Evolutionary conservation across 2,113 vertebrate genomes (phyloP).

Genomic region (Peromyscus californicus): DNA sequence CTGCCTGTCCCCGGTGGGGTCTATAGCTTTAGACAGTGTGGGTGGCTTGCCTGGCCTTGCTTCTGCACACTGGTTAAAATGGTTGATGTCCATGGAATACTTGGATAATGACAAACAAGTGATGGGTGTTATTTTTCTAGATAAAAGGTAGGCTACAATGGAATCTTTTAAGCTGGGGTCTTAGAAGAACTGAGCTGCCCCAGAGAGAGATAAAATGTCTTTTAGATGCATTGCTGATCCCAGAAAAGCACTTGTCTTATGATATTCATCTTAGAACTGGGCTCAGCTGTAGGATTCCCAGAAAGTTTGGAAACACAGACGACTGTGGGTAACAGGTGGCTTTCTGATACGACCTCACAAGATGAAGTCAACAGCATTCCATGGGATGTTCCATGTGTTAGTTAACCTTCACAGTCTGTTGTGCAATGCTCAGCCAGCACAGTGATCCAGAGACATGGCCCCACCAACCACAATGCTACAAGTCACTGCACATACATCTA

Average conservation of each 20-base stretch:
- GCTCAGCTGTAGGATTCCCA: background rate
- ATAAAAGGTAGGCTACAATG: background rate
- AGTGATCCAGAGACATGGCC: fast-evolving
- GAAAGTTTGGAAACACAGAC: background rate
- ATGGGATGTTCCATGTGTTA: too few species aligned
- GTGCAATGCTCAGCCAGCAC: background rate
- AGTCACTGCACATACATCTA: fast-evolving
- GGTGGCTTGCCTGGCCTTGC: background rate
- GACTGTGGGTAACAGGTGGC: background rate
- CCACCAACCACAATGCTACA: background rate
- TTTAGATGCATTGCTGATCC: background rate
- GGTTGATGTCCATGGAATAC: background rate
- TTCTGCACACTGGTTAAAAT: background rate
- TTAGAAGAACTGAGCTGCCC: background rate
- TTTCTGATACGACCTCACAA: background rate
- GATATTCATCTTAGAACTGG: background rate
- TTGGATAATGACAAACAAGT: background rate
- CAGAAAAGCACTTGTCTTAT: background rate
- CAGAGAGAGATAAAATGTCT: background rate
- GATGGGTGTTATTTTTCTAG: background rate
- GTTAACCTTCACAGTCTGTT: background rate
- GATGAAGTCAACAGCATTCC: fast-evolving
- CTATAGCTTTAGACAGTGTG: fast-evolving
- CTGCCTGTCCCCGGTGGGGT: background rate
- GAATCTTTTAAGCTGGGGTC: background rate